Evolutionary conservation across 1,140 invertebrate species (phyloP), one percentile per base, ranked within the genome.

Genomic region (Gyrodactylus salaris): DNA sequence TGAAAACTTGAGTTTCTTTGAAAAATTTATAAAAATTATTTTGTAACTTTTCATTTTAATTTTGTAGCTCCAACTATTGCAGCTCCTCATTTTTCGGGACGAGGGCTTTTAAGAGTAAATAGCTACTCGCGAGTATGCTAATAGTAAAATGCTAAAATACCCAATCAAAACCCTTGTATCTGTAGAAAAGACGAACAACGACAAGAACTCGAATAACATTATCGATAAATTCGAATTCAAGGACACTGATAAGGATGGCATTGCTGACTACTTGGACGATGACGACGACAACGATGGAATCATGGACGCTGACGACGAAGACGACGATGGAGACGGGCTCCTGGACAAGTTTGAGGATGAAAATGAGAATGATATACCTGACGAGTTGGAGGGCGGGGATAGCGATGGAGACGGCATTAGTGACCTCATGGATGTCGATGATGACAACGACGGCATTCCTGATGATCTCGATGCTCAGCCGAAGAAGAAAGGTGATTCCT

Each of bases 251-350:
- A 19, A 71, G 68, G 72, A 73, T 69, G 72, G 72, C 19, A 27
- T 73, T 73, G 22, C 72, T 1, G 72, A 73, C 26, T 25, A 23
- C 68, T 20, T 73, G 34, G 72, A 73, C 26, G 68, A 73, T 21
- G 72, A 73, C 26, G 72, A 73, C 24, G 72, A 73, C 72, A 27
- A 73, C 26, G 72, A 73, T 24, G 72, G 72, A 26, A 73, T 73
- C 68, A 26, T 34, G 20, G 72, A 73, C 26, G 19, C 23, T 26
- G 2, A 23, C 20, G 72, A 73, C 21, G 21, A 68, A 16, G 72
- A 73, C 26, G 34, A 22, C 25, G 72, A 73, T 69, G 72, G 72
- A 21, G 72, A 73, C 26, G 72, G 72, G 16, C 19, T 25, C 25
- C 20, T n/a, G n/a, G 72, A 73, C 68, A 16, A 26, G 25, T 73